Percentiles rank a stretch among this genome's conserved stretches.
Evolutionary conservation across 2,113 vertebrate species (phyloP).

Genomic region (Pelecanoides urinatrix): DNA sequence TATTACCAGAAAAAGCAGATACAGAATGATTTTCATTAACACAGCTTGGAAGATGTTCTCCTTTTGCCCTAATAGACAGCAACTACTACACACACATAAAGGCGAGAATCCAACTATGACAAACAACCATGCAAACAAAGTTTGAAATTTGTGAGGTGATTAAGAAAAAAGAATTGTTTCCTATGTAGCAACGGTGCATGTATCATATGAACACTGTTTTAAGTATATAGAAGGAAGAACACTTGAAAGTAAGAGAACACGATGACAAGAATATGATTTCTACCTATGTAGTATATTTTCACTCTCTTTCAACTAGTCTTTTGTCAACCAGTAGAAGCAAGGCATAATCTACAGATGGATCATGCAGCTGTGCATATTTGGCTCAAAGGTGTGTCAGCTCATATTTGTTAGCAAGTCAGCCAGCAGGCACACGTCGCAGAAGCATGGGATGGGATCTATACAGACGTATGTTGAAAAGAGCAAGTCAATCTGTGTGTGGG

Average conservation of each 20-base stretch:
- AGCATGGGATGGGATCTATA: background rate
- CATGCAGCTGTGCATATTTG: background rate
- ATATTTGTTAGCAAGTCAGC: background rate
- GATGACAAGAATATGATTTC: background rate
- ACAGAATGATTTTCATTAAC: background rate
- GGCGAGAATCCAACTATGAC: background rate
- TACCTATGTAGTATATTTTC: background rate
- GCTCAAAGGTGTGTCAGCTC: conserved; percentile 12
- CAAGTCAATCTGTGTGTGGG: background rate
- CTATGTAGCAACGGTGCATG: background rate
- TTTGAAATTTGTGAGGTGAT: background rate
- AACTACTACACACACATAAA: background rate
- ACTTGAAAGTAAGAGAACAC: background rate
- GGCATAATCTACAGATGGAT: background rate
- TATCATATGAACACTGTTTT: background rate
- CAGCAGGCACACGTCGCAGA: background rate
- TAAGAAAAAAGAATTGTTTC: background rate
- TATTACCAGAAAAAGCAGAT: background rate
- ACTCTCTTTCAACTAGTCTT: background rate
- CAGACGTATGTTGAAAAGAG: background rate
- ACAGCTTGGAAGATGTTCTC: background rate
- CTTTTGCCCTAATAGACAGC: background rate
- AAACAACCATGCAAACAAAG: background rate
- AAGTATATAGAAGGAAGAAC: background rate
- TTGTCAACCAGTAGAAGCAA: background rate